Evolutionary conservation across 2,797 vertebrate species (phyloP).

Genomic region (Muscicapa striata): DNA sequence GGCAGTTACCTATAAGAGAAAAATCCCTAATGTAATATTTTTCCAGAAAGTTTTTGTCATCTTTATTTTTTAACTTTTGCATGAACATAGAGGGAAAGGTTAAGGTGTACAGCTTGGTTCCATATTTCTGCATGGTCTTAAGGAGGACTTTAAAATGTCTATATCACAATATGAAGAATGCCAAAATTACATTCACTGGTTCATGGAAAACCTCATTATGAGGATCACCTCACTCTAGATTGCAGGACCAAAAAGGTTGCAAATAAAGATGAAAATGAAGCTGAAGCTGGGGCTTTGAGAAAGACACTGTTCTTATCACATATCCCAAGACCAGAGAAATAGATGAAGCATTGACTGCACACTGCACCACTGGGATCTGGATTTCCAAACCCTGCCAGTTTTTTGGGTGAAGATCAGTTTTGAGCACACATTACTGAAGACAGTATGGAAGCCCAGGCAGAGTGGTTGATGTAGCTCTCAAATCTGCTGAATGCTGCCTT

Average conservation of each 20-base stretch:
- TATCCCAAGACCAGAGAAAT: neutral
- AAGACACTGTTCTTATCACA: neutral
- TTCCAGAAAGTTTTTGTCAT: neutral
- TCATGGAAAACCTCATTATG: neutral
- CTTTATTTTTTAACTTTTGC: neutral
- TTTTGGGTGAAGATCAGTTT: neutral
- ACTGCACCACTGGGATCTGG: no score
- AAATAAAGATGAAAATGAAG: neutral
- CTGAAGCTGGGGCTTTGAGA: neutral
- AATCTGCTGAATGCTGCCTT: neutral
- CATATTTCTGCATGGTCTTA: neutral
- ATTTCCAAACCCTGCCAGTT: neutral
- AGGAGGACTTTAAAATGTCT: neutral
- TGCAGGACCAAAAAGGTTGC: neutral
- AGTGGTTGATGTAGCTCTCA: rapidly evolving
- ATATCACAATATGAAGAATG: neutral
- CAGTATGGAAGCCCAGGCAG: neutral
- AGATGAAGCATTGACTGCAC: neutral
- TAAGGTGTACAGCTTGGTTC: neutral
- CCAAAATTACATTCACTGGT: neutral
- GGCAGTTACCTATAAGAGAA: neutral
- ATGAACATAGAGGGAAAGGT: neutral
- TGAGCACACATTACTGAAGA: neutral
- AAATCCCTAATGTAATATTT: neutral
- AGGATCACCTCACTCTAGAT: neutral